Conservation (phyloP, 2,113 vertebrate genomes). For the Probosciger aterrimus region DNA sequence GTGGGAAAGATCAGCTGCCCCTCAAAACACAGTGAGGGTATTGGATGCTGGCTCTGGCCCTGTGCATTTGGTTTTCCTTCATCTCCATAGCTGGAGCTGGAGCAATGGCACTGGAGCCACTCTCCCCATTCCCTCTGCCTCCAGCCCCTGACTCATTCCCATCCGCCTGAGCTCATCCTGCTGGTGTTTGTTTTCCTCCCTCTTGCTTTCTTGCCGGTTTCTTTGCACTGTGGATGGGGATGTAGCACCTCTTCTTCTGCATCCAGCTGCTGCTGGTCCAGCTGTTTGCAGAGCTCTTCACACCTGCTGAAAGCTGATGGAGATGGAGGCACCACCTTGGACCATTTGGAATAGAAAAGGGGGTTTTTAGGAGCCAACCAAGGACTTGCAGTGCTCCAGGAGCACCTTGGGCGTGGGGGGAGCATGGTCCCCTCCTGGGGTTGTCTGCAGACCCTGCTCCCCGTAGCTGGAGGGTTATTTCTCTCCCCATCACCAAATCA, state of each 20-base stretch:
- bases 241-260: neutral
- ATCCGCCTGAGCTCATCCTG: fast-evolving
- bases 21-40: neutral
- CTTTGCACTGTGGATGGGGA: fast-evolving
- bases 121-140: neutral
- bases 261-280: neutral
- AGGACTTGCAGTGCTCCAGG: neutral
- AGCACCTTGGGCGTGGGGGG: neutral
- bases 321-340: neutral
- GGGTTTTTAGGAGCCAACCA: neutral
- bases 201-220: neutral
- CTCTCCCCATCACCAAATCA: conserved; percentile 28
- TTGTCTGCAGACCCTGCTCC: neutral
- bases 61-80: neutral
- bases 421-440: neutral
- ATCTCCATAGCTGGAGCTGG: neutral
- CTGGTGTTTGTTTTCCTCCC: neutral
- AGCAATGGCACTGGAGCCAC: neutral
- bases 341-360: neutral
- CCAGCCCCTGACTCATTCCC: neutral
- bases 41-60: neutral
- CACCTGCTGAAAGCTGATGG: neutral
- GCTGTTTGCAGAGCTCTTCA: neutral
- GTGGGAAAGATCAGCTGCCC: neutral
- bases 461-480: neutral